Conservation (phyloP, 2,888 invertebrate genomes). For the Drosophila kanekoi region DNA sequence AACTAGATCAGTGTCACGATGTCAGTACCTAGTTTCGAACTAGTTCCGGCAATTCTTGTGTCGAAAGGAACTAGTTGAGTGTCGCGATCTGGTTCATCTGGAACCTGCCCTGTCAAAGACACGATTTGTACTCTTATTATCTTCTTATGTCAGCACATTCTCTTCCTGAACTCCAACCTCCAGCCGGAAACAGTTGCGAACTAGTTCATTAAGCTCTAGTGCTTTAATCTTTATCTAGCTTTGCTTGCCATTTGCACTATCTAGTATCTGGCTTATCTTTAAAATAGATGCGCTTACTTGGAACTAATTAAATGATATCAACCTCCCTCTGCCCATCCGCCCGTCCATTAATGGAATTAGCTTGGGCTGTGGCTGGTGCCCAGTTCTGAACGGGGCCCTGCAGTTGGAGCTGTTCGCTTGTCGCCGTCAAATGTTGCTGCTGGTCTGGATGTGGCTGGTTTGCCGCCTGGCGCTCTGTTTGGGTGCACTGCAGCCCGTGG, state of each 20-base stretch:
- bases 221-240: neutral
- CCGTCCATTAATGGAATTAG: slow-evolving; percentile 26
- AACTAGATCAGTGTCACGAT: too few relatives aligned
- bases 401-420: slow-evolving; percentile 19
- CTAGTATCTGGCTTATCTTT: slow-evolving; percentile 1
- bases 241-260: neutral
- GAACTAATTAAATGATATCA: neutral
- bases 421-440: slow-evolving; percentile 27
- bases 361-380: neutral
- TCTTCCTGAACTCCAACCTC: too few relatives aligned
- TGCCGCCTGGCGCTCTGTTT: neutral
- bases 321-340: too few relatives aligned
- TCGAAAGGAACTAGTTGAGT: too few relatives aligned
- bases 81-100: too few relatives aligned
- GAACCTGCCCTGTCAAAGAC: too few relatives aligned
- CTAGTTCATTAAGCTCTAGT: too few relatives aligned
- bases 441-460: slow-evolving; percentile 2
- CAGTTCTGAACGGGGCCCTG: neutral
- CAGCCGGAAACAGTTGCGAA: too few relatives aligned
- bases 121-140: too few relatives aligned
- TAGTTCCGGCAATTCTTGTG: too few relatives aligned
- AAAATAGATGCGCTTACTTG: neutral
- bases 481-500: slow-evolving; percentile 9
- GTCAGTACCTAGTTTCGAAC: too few relatives aligned
- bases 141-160: too few relatives aligned